A percentile compares a stretch with the other conserved stretches of the same genome.
These are phyloP conservation scores for Scaeva pyrastri DNA, from an alignment of 2,888 invertebrate genomes.

Conservation along the genomic window DNA sequence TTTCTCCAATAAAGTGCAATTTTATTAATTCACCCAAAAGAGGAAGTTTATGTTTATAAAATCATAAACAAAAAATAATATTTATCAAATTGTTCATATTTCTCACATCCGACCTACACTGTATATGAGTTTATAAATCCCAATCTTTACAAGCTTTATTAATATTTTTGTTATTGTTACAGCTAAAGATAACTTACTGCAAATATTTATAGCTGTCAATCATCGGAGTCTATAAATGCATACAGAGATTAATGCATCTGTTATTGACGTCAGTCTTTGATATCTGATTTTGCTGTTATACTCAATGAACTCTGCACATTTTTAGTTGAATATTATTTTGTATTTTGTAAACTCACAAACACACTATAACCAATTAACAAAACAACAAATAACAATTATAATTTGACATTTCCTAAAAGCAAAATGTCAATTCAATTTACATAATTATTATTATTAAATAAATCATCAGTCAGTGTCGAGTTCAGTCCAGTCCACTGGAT, in stretches of 20 bases:
- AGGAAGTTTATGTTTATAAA: no score
- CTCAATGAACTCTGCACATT: neutral
- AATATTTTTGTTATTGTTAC: neutral
- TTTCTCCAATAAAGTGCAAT: no score
- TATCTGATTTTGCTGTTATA: neutral
- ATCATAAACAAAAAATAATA: neutral
- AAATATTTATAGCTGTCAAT: constrained; percentile 29
- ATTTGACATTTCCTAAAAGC: no score
- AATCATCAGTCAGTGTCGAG: no score
- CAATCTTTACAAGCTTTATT: neutral
- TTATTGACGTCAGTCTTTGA: constrained; percentile 4
- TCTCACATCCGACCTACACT: neutral
- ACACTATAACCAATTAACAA: no score
- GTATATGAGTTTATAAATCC: neutral
- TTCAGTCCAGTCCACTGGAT: no score
- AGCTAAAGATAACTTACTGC: neutral
- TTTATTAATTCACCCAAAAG: no score
- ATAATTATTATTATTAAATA: no score
- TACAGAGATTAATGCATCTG: constrained; percentile 12
- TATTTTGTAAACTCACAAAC: no score
- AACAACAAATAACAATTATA: no score
- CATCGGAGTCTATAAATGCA: neutral
- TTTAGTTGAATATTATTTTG: neutral
- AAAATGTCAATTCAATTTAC: no score
- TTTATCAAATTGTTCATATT: neutral